These are phyloP conservation scores for Amblyopsis rosae DNA, from an alignment of 2,113 vertebrate species.

Conservation along the genomic window DNA sequence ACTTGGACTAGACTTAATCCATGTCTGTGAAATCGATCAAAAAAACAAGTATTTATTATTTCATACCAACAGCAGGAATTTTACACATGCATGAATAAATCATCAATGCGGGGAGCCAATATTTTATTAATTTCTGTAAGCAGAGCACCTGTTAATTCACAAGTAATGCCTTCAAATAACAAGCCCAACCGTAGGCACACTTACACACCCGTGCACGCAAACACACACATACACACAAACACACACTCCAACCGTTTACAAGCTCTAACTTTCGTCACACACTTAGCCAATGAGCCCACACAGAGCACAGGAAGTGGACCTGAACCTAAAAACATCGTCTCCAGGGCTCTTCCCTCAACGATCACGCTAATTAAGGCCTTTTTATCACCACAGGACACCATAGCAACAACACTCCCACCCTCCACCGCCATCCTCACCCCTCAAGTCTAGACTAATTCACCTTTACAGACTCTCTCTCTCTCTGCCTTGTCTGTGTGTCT, in stretches of 20 bases:
- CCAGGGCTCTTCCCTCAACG: background rate
- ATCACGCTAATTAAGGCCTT: conserved; percentile 33
- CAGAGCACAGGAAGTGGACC: conserved; percentile 1
- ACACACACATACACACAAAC: conserved; percentile 25
- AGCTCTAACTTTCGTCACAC: conserved; percentile 12
- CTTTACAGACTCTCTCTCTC: background rate
- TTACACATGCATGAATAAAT: no score
- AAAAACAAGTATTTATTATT: no score
- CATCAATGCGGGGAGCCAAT: no score
- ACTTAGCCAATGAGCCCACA: conserved; percentile 20
- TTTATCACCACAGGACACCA: conserved; percentile 42
- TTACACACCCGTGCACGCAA: conserved; percentile 9
- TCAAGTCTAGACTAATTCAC: background rate
- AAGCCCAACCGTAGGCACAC: background rate
- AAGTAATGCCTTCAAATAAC: background rate
- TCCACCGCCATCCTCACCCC: background rate
- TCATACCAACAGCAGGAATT: no score
- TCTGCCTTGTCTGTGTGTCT: background rate
- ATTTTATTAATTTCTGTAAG: background rate
- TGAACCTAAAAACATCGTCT: background rate
- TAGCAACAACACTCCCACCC: background rate
- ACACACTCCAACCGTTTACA: conserved; percentile 1
- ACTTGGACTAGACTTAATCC: no score
- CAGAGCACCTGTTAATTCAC: background rate
- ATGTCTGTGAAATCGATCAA: no score